Percentiles rank a stretch among this genome's conserved stretches.
Conservation (phyloP, 2,888 invertebrate species). For the Chrysodeixis includens region DNA sequence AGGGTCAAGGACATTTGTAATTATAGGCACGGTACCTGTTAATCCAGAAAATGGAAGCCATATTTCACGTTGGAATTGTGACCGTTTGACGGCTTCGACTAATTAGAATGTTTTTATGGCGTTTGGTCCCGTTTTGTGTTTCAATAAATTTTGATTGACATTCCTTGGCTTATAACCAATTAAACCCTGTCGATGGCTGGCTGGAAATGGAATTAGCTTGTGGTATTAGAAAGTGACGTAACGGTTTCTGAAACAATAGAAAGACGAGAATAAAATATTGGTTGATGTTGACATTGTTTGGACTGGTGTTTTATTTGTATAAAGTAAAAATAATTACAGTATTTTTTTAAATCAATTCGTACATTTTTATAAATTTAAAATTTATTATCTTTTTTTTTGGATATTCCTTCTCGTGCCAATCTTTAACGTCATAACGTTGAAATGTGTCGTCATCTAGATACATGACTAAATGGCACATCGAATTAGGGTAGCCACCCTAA, state of each 20-base stretch:
- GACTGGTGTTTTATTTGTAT: no score
- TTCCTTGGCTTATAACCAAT: conserved; percentile 27
- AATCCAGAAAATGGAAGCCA: conserved; percentile 27
- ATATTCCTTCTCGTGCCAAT: no score
- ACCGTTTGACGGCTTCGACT: conserved; percentile 20
- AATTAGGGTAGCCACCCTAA: no score
- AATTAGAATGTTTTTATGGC: conserved; percentile 34
- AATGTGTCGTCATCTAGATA: no score
- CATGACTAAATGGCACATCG: no score
- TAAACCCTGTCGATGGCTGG: conserved; percentile 32
- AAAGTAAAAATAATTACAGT: neutral
- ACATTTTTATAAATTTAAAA: no score
- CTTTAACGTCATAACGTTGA: no score
- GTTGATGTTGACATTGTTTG: no score
- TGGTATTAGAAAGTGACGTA: conserved; percentile 15
- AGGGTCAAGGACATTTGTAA: conserved; percentile 50
- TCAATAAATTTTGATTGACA: conserved; percentile 33
- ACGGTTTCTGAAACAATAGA: neutral
- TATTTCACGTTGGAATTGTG: conserved; percentile 26
- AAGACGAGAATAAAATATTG: neutral
- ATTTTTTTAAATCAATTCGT: no score
- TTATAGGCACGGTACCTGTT: neutral
- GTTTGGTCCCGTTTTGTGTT: conserved; percentile 33
- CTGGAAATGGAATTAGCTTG: conserved; percentile 29
- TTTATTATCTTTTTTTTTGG: no score